These are phyloP conservation scores for Crypturellus tataupa DNA, from an alignment of 2,797 vertebrate species.

Conservation along the genomic window DNA sequence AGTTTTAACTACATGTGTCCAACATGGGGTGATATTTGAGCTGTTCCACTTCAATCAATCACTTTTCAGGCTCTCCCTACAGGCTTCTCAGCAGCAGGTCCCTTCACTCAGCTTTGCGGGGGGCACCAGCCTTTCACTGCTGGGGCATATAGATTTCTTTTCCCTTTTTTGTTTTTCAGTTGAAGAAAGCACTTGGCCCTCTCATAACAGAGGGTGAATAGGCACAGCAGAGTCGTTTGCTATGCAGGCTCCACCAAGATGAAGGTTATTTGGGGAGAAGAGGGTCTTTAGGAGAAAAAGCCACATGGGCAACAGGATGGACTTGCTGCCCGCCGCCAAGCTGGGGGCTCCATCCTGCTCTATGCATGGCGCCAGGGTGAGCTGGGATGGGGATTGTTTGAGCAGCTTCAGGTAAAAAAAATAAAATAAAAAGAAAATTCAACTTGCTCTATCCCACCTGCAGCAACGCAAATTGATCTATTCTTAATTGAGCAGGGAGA, in stretches of 20 bases:
- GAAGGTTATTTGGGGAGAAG: not conserved
- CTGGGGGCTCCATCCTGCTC: not conserved
- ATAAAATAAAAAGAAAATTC: not conserved
- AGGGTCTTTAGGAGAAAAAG: not conserved
- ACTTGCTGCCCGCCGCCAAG: not conserved
- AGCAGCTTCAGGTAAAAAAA: not conserved
- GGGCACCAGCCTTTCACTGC: not conserved
- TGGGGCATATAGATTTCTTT: not conserved
- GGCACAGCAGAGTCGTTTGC: conserved; percentile 55
- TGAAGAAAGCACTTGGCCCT: conserved; percentile 52
- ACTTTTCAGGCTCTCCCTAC: conserved; percentile 6
- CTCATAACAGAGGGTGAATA: conserved; percentile 57
- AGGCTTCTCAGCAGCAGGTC: conserved; percentile 48
- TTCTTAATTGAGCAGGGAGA: not conserved
- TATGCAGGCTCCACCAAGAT: conserved; percentile 42
- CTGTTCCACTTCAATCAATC: not conserved
- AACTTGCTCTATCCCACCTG: conserved; percentile 29
- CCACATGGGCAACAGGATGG: not conserved
- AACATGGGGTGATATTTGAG: not conserved
- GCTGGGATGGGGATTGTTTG: not conserved
- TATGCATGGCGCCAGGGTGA: not conserved
- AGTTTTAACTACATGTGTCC: conserved; percentile 44
- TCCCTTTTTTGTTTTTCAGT: conserved; percentile 31
- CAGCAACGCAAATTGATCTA: not conserved
- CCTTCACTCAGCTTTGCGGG: not conserved